Evolutionary conservation across 2,888 invertebrate genomes (phyloP), one percentile per base, ranked within the genome.

Genomic region (Ophion costatus): DNA sequence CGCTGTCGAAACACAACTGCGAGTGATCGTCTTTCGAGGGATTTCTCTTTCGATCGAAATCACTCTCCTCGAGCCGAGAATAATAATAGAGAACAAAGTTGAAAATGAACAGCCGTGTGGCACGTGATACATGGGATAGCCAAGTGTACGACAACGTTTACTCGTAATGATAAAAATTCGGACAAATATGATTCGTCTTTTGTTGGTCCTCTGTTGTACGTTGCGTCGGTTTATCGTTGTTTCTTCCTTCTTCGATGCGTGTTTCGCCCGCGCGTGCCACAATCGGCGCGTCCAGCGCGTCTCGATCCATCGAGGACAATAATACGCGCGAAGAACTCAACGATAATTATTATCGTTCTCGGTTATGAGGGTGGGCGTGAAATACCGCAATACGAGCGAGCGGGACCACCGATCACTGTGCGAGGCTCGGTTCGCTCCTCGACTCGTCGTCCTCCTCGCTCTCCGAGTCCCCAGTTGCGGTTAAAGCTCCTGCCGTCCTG

Each of bases 381-480:
- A 63, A 24, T 63, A 1, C 29, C 45, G 42, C 38, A 74, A 45
- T 75, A 66, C 22, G 51, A 69, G 33, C 42, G 24, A 42, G 20
- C n/a, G 20, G 14, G 17, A 51, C 17, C 51, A 51, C 14, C 51
- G 51, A 51, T 51, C 51, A 51, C 3, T 51, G 51, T 17, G 89
- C 80, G 29, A 82, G 51, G 45, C 51, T 83, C 45, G 87, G 82
- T 90, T 90, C 83, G 88, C 90, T 84, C 84, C 88, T 83, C 61
- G 78, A 84, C 70, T 91, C 90, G 38, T 92, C 91, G 57, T 88
- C 89, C 10, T 90, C 90, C 42, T 92, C 90, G 73, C 87, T 89
- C 17, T 90, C 90, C 51, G 90, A 88, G 17, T 70, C 56, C 64
- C 81, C 82, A 29, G 80, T 38, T 20, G 82, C 61, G 45, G 84